A percentile compares a stretch with the other conserved stretches of the same genome.
These are phyloP conservation scores for Cheilosia grossa DNA, from an alignment of 2,888 invertebrate species.

Conservation along the genomic window DNA sequence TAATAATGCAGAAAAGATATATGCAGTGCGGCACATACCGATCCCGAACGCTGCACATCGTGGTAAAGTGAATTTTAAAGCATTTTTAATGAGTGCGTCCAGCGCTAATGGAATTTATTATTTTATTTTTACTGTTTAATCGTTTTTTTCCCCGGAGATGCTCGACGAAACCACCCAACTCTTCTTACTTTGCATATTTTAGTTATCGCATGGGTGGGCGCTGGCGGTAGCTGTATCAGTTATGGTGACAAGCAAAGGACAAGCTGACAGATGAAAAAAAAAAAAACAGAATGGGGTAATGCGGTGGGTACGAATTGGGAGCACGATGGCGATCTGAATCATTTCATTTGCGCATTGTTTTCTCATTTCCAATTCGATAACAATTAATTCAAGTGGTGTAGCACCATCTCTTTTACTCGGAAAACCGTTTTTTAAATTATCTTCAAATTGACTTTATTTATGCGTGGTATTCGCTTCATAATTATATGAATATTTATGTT, in stretches of 20 bases:
- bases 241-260: slow-evolving; percentile 41
- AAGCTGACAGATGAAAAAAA: not conserved
- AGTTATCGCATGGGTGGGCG: slow-evolving; percentile 1
- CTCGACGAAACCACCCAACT: slow-evolving; percentile 19
- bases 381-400: slow-evolving; percentile 71
- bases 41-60: not conserved
- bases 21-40: not conserved
- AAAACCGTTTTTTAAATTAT: slow-evolving; percentile 55
- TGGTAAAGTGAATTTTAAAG: slow-evolving; percentile 72
- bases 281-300: not conserved
- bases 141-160: not conserved
- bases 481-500: slow-evolving; percentile 72
- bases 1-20: slow-evolving; percentile 61
- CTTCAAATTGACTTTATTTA: slow-evolving; percentile 70
- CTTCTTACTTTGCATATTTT: slow-evolving; percentile 54
- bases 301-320: not conserved
- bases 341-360: slow-evolving; percentile 69
- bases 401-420: slow-evolving; percentile 18
- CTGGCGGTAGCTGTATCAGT: slow-evolving; percentile 41
- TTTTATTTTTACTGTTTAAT: slow-evolving; percentile 25
- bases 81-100: slow-evolving; percentile 64
- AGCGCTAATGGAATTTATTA: slow-evolving; percentile 69
- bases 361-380: slow-evolving; percentile 68
- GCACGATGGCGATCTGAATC: slow-evolving; percentile 47
- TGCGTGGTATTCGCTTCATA: slow-evolving; percentile 57